phyloP scores from a whole-genome alignment of 2,888 invertebrate genomes.

The Bellardia bayeri region DNA sequence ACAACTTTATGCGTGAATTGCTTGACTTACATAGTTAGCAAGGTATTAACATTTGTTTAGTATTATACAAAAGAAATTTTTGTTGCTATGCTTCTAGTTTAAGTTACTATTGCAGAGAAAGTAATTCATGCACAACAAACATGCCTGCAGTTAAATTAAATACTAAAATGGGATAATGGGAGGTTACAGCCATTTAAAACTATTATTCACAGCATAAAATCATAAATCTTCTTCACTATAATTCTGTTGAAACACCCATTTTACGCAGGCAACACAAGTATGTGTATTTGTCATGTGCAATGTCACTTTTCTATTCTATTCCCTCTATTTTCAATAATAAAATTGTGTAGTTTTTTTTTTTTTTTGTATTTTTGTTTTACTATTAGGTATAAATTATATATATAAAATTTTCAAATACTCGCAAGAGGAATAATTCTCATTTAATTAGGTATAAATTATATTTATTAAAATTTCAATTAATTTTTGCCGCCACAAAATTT shows the following conservation, averaged over 20 bases:
- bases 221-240: slow-evolving; percentile 15
- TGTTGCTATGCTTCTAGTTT: not conserved
- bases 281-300: too few relatives aligned
- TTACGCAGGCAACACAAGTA: slow-evolving; percentile 3
- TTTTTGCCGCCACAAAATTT: too few relatives aligned
- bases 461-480: too few relatives aligned
- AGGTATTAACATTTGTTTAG: not conserved
- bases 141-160: not conserved
- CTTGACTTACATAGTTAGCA: not conserved
- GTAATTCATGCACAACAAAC: not conserved
- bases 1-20: not conserved
- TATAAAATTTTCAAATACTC: too few relatives aligned
- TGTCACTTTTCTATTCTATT: too few relatives aligned
- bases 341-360: too few relatives aligned
- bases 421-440: too few relatives aligned
- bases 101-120: not conserved
- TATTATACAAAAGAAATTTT: not conserved
- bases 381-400: too few relatives aligned
- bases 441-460: too few relatives aligned
- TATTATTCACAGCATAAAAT: slow-evolving; percentile 17
- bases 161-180: not conserved
- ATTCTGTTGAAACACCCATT: not conserved
- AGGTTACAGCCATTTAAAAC: slow-evolving; percentile 5
- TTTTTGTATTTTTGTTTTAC: too few relatives aligned
- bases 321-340: too few relatives aligned